A percentile compares a stretch with the other conserved stretches of the same genome.
Conservation (phyloP, 1,140 invertebrate species). For the Luehdorfia chinensis region DNA sequence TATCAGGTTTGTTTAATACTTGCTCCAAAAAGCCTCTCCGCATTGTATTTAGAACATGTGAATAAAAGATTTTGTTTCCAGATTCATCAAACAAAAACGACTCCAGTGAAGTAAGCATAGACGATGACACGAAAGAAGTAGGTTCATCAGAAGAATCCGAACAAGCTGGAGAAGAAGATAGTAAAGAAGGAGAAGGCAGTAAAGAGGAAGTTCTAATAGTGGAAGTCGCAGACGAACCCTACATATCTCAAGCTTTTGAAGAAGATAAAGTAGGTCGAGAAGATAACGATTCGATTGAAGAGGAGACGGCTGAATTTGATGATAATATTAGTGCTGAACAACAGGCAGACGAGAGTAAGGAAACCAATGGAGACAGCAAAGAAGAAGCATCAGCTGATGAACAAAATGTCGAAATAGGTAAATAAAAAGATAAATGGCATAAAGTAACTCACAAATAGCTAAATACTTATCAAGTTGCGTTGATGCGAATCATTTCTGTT, state of each 20-base stretch:
- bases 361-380: conserved; percentile 54
- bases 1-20: no score
- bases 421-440: conserved; percentile 20
- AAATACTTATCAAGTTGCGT: no score
- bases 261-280: conserved; percentile 52
- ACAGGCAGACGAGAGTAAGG: conserved; percentile 31
- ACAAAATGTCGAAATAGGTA: conserved; percentile 50
- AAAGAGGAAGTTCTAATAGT: conserved; percentile 53
- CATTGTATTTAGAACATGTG: no score
- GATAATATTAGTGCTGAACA: conserved; percentile 39
- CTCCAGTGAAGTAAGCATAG: conserved; percentile 68
- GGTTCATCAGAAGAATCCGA: conserved; percentile 51
- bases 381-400: conserved; percentile 59
- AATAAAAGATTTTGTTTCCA: conserved; percentile 29
- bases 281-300: conserved; percentile 66
- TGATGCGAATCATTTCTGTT: no score
- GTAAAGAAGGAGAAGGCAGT: conserved; percentile 43
- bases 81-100: conserved; percentile 68
- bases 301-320: conserved; percentile 34
- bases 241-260: conserved; percentile 61
- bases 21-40: no score
- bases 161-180: conserved; percentile 44
- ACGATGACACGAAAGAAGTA: conserved; percentile 67
- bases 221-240: conserved; percentile 72
- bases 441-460: no score